A percentile compares a stretch with the other conserved stretches of the same genome.
Evolutionary conservation across 2,113 vertebrate genomes (phyloP).

Genomic region (Hyla sarda): DNA sequence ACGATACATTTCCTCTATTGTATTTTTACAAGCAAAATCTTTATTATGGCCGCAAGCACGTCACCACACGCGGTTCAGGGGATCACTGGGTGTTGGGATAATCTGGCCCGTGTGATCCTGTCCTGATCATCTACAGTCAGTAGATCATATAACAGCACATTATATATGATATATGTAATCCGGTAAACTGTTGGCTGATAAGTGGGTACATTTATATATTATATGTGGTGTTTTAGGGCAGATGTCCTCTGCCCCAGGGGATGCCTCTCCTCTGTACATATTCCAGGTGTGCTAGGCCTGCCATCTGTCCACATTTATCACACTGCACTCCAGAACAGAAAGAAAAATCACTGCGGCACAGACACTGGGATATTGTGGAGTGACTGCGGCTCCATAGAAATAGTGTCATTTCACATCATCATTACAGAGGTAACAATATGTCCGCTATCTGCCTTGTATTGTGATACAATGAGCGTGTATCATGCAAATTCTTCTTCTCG

Average conservation of each 20-base stretch:
- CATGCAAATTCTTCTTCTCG: too few relatives aligned
- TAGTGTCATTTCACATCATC: slow-evolving; percentile 41
- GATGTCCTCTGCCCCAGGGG: slow-evolving; percentile 43
- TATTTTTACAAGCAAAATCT: too few relatives aligned
- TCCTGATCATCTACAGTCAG: neutral
- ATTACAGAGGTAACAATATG: neutral
- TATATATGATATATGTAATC: neutral
- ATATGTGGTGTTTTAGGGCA: slow-evolving; percentile 50
- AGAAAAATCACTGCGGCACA: slow-evolving; percentile 45
- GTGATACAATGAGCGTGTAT: neutral
- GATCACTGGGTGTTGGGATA: neutral
- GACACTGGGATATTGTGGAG: slow-evolving; percentile 28
- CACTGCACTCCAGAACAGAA: slow-evolving; percentile 47
- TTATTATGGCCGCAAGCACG: too few relatives aligned
- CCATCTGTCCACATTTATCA: slow-evolving; percentile 59
- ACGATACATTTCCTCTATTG: too few relatives aligned
- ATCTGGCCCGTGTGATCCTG: neutral
- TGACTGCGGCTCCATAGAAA: neutral
- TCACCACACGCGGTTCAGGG: neutral
- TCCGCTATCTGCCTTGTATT: neutral
- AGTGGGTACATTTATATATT: slow-evolving; percentile 10
- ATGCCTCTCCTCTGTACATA: slow-evolving; percentile 23
- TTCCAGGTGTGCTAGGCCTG: slow-evolving; percentile 55
- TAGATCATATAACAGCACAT: neutral
- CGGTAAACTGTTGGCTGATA: neutral